Percentiles rank a stretch among this genome's conserved stretches.
Conservation (phyloP, 2,888 invertebrate species). For the Ectobius pallidus region DNA sequence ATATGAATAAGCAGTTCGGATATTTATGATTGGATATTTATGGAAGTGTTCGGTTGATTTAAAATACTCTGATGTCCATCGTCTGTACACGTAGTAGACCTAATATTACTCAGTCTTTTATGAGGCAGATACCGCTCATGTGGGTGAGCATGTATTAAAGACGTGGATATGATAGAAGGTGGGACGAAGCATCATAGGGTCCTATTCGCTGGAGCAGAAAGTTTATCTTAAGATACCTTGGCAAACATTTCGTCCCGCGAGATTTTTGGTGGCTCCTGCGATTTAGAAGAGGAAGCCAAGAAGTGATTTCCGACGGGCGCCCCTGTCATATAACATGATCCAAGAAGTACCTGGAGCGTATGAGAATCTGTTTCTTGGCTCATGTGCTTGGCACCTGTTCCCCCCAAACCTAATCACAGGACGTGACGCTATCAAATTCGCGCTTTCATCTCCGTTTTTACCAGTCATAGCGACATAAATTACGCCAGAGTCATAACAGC, state of each 20-base stretch:
- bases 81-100: no score
- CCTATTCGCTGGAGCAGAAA: no score
- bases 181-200: no score
- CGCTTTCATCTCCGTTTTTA: slow-evolving; percentile 11
- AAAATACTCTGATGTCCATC: no score
- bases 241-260: background rate
- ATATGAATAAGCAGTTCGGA: no score
- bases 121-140: no score
- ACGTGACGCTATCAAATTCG: background rate
- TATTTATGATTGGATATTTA: no score
- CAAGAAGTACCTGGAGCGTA: background rate
- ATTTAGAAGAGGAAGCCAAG: slow-evolving; percentile 3
- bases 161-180: no score
- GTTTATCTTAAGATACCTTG: background rate
- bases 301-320: background rate
- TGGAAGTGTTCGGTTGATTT: no score
- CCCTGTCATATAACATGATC: slow-evolving; percentile 11
- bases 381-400: background rate
- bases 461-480: background rate
- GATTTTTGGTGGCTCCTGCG: background rate
- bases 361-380: background rate
- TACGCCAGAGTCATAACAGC: background rate
- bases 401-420: slow-evolving; percentile 2
- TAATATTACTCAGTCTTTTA: no score
- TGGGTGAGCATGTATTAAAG: no score